Conservation (phyloP, 2,113 vertebrate species). For the Hippocampus comes region DNA sequence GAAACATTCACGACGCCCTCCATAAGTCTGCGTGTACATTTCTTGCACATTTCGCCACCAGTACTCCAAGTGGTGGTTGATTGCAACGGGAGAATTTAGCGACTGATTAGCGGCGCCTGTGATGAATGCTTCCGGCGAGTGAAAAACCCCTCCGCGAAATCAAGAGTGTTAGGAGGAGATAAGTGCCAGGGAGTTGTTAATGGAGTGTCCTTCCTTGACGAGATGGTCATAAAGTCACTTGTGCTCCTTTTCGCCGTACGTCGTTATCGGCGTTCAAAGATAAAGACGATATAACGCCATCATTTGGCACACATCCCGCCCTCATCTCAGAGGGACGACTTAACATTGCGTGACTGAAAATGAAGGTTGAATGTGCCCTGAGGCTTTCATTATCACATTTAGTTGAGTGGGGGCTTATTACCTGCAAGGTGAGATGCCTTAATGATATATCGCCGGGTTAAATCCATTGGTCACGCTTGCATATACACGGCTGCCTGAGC, state of each 20-base stretch:
- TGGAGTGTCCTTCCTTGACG: conserved; percentile 20
- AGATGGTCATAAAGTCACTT: conserved; percentile 28
- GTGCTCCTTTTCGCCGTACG: background rate
- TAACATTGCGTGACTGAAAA: conserved; percentile 11
- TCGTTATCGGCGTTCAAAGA: background rate
- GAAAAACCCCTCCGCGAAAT: conserved; percentile 13
- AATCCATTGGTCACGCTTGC: conserved; percentile 46
- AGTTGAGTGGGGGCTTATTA: conserved; percentile 38
- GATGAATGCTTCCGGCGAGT: conserved; percentile 22
- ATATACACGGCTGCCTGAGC: conserved; percentile 30
- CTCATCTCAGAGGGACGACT: background rate
- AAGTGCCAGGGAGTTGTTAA: conserved; percentile 24
- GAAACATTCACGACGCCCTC: too few species aligned
- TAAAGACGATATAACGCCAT: conserved; percentile 11
- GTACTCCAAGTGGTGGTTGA: conserved; percentile 20
- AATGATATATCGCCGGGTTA: conserved; percentile 40
- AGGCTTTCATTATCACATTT: conserved; percentile 42
- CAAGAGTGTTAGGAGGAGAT: conserved; percentile 19
- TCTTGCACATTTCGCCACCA: conserved; percentile 24
- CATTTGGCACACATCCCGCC: conserved; percentile 10
- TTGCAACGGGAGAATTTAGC: conserved; percentile 19
- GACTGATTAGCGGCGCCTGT: conserved; percentile 28
- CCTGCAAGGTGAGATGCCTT: conserved; percentile 45
- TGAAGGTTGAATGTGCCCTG: conserved; percentile 21
- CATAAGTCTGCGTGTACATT: background rate